Percentiles rank a stretch among this genome's conserved stretches.
Evolutionary conservation across 2,797 vertebrate genomes (phyloP).

Genomic region (Furcifer pardalis): DNA sequence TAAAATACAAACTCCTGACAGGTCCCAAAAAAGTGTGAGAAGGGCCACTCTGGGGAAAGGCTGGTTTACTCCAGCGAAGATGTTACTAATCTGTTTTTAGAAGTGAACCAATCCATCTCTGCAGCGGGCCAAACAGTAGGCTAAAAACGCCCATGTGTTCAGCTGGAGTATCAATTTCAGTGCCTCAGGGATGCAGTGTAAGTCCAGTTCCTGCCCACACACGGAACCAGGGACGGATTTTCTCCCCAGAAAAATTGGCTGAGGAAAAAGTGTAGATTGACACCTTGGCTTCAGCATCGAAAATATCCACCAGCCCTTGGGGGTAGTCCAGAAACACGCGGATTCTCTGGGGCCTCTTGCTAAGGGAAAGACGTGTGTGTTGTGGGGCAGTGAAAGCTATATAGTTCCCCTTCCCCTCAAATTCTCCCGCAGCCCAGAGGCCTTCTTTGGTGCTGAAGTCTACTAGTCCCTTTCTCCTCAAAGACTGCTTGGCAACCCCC

Average conservation of each 20-base stretch:
- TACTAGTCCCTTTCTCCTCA: not conserved
- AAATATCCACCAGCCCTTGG: not conserved
- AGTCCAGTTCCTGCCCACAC: not conserved
- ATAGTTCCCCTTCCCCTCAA: not conserved
- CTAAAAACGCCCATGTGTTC: no score
- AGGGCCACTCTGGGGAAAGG: no score
- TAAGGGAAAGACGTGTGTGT: not conserved
- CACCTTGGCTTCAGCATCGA: not conserved
- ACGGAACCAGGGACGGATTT: constrained; percentile 27
- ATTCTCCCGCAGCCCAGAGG: constrained; percentile 24
- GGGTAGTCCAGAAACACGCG: constrained; percentile 14
- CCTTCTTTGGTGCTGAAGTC: not conserved
- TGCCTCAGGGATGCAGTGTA: constrained; percentile 7
- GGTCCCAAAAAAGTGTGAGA: no score
- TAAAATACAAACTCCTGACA: no score
- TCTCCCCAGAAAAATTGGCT: constrained; percentile 2
- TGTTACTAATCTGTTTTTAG: no score
- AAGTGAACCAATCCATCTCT: no score
- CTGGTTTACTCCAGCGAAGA: no score
- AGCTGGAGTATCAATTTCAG: not conserved
- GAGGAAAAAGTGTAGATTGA: not conserved
- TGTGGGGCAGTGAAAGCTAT: constrained; percentile 2
- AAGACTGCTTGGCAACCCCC: constrained; percentile 11
- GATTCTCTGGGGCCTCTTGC: not conserved
- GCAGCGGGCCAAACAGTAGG: no score